Base-by-base conservation (phyloP, 2,113 vertebrate genomes). In the Cottus gobio region DNA sequence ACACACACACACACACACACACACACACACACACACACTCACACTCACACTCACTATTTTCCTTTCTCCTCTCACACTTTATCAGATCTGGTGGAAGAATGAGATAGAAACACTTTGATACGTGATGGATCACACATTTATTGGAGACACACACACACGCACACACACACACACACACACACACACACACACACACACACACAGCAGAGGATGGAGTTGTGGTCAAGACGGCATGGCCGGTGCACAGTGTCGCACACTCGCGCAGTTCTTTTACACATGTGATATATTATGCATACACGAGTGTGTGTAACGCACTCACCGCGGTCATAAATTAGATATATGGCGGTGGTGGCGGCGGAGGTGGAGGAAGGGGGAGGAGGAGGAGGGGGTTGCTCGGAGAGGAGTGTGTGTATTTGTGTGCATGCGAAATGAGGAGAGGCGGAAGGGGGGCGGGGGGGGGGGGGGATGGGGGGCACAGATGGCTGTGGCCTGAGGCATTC, bases 231-330 rank as follows among this genome's bases (percentile, higher is more conserved):
- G 26, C 26, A 67, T 26, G 82, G 20, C 62, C 63, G 18, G 30
- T 31, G 28, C 36, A 30, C 12, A 64, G 50, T 44, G 63, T 77
- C 81, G 63, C 60, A 64, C 69, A 71, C 68, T 65, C 74, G 84
- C 79, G 66, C 67, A 62, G 36, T 85, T 75, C 80, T 83, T 89
- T 87, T 80, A 79, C 83, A 89, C 89, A 71, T 74, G 84, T 86
- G 88, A 92, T 92, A 86, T 90, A 92, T 92, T 93, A 90, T 93
- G 89, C 90, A 93, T 89, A 90, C 91, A 92, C 85, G 83, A 81
- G 85, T 89, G 80, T 85, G 79, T 86, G 87, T 89, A 85, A 89
- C 83, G 69, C 89, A 91, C 85, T 92, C 90, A 91, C 79, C 79
- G 75, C 28, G 20, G 77, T 80, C 86, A 92, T 94, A 88, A 88